Percentiles rank a stretch among this genome's conserved stretches.
Evolutionary conservation across 2,113 vertebrate species (phyloP).

Genomic region (Notothenia coriiceps): DNA sequence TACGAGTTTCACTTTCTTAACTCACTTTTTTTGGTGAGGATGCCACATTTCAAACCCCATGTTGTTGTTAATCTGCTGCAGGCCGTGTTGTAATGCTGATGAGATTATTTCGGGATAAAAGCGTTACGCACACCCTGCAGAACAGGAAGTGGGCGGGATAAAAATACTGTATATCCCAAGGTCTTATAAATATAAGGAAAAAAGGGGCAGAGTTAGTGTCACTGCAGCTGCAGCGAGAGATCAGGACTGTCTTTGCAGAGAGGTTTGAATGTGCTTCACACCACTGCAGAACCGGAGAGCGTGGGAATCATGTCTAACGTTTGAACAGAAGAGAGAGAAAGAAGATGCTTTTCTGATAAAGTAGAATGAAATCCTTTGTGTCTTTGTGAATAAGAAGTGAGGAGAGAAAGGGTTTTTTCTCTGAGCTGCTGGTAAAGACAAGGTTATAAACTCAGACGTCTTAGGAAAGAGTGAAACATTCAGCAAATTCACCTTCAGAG

Average conservation of each 20-base stretch:
- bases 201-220: background rate
- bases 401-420: background rate
- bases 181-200: background rate
- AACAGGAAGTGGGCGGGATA: constrained; percentile 6
- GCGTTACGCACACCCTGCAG: background rate
- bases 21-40: constrained; percentile 5
- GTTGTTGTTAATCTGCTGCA: background rate
- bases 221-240: background rate
- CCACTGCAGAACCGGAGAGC: no score
- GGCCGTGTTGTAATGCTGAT: constrained; percentile 23
- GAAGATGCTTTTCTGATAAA: no score
- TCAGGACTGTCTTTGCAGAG: background rate
- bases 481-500: background rate
- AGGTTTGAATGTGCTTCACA: no score
- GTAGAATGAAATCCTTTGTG: background rate
- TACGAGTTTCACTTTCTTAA: background rate
- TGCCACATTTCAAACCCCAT: background rate
- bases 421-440: background rate
- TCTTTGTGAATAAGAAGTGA: constrained; percentile 8
- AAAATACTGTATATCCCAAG: background rate
- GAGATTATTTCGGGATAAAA: constrained; percentile 14
- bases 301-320: background rate
- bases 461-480: constrained; percentile 1
- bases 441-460: constrained; percentile 16
- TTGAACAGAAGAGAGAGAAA: background rate